These are phyloP conservation scores for Charanyca ferruginea DNA, from an alignment of 2,888 invertebrate genomes.

Conservation along the genomic window DNA sequence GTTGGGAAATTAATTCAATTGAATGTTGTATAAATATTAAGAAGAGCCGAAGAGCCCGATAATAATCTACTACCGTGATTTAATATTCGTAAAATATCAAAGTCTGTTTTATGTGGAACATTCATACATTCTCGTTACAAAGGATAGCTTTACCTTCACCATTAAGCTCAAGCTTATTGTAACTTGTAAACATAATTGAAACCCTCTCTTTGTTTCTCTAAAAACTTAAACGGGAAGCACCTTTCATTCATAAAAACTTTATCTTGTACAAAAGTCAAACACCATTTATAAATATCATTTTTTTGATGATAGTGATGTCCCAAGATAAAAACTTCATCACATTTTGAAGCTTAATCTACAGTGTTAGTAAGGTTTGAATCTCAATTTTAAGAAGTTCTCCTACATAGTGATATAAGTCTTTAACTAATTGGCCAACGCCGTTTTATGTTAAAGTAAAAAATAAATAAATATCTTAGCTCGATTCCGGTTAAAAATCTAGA, in stretches of 20 bases:
- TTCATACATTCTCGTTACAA: neutral
- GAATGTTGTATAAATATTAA: constrained; percentile 46
- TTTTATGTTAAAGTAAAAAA: no score
- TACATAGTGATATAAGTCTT: no score
- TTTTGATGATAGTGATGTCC: neutral
- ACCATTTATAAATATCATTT: neutral
- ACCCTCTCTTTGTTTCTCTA: neutral
- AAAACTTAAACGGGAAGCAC: neutral
- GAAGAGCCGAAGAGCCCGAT: neutral
- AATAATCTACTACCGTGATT: neutral
- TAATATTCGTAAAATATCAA: neutral
- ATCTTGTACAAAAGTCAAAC: neutral
- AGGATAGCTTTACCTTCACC: neutral
- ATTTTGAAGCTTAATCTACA: neutral
- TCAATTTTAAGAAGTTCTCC: no score
- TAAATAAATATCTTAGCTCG: neutral
- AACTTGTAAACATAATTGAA: neutral
- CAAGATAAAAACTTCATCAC: no score
- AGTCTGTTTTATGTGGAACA: neutral
- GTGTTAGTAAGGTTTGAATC: neutral
- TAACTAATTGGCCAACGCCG: no score
- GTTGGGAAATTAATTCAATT: constrained; percentile 59
- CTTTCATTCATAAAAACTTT: neutral
- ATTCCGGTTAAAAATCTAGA: neutral
- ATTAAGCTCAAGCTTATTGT: neutral